Evolutionary conservation across 2,113 vertebrate species (phyloP), one percentile per base, ranked within the genome.

Genomic region (Nematolebias whitei): DNA sequence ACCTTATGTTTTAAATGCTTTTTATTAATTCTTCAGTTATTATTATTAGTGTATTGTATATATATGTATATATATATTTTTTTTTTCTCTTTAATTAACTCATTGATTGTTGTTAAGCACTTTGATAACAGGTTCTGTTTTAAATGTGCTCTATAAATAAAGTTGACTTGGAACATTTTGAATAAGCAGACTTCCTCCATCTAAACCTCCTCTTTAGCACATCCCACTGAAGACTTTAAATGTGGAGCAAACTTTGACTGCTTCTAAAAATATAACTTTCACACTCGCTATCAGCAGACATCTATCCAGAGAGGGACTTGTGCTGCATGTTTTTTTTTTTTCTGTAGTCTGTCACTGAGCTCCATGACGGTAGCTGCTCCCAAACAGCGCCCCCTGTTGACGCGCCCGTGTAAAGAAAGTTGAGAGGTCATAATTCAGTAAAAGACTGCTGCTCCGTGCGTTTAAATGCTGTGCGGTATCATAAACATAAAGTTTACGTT

Each of bases 301-400:
- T 68, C 35, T 40, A 39, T 19, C 18, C 1, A 20, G 29, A 15
- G 29, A 54, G 40, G 53, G 18, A 4, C 15, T 24, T 20, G 9
- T 40, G 40, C 24, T 63, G 29, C 22, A 10, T 48, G 43, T 53
- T 38, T 12, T 16, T 3, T 4, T 3, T 39, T 10, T 77, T 4
- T 40, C 10, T 77, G 32, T 29, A 3, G 40, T 60, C 54, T 19
- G 29, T 55, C n/a, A 1, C 38, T n/a, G 19, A 51, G 35, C 16
- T 16, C 73, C 19, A 12, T 1, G n/a, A 2, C 2, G 12, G 8
- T 12, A 14, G 61, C 9, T 60, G 3, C 2, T 41, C 10, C 23
- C 29, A 48, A 82, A 81, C 80, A 87, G 86, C 88, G 16, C 80
- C 88, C 63, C 85, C 87, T 84, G 52, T 82, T 9, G 70, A 16